These are phyloP conservation scores for Drosophila helvetica DNA, from an alignment of 2,888 invertebrate species.

Conservation along the genomic window DNA sequence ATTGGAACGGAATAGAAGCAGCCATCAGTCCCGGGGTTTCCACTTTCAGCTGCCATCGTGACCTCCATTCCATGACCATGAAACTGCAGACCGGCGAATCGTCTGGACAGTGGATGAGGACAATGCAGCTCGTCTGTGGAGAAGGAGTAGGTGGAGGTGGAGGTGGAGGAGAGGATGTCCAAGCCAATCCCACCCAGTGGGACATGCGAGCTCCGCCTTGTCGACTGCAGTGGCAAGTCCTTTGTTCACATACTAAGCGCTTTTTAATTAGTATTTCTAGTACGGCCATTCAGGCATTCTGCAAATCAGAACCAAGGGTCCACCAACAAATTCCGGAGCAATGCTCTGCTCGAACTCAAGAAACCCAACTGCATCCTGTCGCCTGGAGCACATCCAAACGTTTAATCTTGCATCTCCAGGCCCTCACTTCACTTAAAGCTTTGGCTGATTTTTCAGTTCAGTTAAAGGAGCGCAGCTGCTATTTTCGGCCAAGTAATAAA, in stretches of 20 bases:
- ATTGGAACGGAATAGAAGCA: no score
- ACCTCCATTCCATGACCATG: constrained; percentile 1
- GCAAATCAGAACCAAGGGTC: constrained; percentile 9
- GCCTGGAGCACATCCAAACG: constrained; percentile 1
- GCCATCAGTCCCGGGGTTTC: not conserved
- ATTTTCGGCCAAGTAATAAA: constrained; percentile 54
- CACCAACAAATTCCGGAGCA: constrained; percentile 7
- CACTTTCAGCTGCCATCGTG: not conserved
- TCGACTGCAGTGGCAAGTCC: constrained; percentile 42
- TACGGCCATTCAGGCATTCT: not conserved
- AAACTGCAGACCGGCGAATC: constrained; percentile 14
- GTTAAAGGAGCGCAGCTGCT: constrained; percentile 8
- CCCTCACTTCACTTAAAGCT: constrained; percentile 16
- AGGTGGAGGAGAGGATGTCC: not conserved
- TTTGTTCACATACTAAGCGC: constrained; percentile 55
- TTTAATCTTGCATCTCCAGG: not conserved
- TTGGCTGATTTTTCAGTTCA: not conserved
- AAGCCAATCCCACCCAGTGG: not conserved
- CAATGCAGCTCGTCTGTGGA: constrained; percentile 11
- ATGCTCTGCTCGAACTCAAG: not conserved
- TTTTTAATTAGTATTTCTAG: constrained; percentile 70
- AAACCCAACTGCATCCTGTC: not conserved
- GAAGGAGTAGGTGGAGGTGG: not conserved
- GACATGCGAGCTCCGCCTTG: constrained; percentile 33
- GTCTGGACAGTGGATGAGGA: not conserved